A percentile compares a stretch with the other conserved stretches of the same genome.
Conservation (phyloP, 2,113 vertebrate genomes). For the Salvator merianae region DNA sequence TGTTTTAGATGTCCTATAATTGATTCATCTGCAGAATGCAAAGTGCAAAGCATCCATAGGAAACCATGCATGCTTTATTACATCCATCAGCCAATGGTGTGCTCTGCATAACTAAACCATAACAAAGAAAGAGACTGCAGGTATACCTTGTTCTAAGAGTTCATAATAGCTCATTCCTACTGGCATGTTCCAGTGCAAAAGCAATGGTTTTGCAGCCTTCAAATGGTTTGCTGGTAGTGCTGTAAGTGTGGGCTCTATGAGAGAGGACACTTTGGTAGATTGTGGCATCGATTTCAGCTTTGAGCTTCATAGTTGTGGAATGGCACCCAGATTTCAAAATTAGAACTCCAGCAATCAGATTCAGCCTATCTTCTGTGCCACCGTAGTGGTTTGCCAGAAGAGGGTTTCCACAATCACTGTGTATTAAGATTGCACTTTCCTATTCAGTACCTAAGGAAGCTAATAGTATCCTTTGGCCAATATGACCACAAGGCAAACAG, state of each 20-base stretch:
- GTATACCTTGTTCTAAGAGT: background rate
- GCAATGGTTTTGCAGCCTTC: background rate
- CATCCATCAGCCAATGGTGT: background rate
- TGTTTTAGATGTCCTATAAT: background rate
- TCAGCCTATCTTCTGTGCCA: background rate
- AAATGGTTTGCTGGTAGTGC: background rate
- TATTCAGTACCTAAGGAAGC: background rate
- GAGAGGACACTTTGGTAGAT: background rate
- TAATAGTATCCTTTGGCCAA: background rate
- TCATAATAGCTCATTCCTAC: background rate
- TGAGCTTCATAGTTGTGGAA: background rate
- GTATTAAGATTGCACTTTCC: background rate
- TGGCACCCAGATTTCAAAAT: no score
- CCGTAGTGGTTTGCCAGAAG: background rate
- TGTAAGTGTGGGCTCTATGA: background rate
- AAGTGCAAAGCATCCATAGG: background rate
- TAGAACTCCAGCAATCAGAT: background rate
- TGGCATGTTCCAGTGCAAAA: background rate
- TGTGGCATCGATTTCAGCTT: background rate
- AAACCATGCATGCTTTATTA: background rate
- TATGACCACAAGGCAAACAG: no score
- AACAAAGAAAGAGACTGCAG: accelerated
- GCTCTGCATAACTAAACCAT: background rate
- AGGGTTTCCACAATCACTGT: background rate
- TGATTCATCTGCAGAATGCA: background rate